These are phyloP conservation scores for Vollenhovia emeryi DNA, from an alignment of 1,140 invertebrate genomes.

Conservation along the genomic window DNA sequence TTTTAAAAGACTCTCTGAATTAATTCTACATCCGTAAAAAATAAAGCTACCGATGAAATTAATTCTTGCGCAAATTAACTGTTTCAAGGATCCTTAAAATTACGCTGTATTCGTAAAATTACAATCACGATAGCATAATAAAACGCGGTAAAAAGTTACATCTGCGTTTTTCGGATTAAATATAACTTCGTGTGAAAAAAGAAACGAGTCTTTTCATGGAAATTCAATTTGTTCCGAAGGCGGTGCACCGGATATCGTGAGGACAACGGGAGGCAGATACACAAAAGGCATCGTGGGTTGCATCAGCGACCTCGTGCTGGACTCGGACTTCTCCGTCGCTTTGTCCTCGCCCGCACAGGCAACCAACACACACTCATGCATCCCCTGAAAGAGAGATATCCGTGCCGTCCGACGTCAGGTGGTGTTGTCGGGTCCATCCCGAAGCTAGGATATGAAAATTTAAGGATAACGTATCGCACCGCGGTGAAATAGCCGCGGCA, in stretches of 20 bases:
- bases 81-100: not conserved
- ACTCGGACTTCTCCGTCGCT: constrained; percentile 90
- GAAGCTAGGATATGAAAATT: constrained; percentile 68
- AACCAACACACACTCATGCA: constrained; percentile 85
- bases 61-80: not conserved
- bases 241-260: constrained; percentile 90
- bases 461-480: constrained; percentile 45
- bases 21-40: not conserved
- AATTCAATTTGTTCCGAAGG: constrained; percentile 84
- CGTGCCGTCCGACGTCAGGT: constrained; percentile 66
- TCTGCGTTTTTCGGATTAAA: not conserved
- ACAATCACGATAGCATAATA: too few relatives aligned
- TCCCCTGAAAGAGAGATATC: constrained; percentile 80
- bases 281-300: constrained; percentile 91
- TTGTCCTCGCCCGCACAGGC: constrained; percentile 87
- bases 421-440: constrained; percentile 59
- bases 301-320: constrained; percentile 92
- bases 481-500: constrained; percentile 16
- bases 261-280: constrained; percentile 89
- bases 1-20: not conserved
- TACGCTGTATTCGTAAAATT: not conserved
- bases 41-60: not conserved
- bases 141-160: not conserved
- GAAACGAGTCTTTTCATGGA: not conserved
- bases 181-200: not conserved